Percentiles rank a stretch among this genome's conserved stretches.
Conservation (phyloP, 2,113 vertebrate species). For the Psittacula cyanocephala region DNA sequence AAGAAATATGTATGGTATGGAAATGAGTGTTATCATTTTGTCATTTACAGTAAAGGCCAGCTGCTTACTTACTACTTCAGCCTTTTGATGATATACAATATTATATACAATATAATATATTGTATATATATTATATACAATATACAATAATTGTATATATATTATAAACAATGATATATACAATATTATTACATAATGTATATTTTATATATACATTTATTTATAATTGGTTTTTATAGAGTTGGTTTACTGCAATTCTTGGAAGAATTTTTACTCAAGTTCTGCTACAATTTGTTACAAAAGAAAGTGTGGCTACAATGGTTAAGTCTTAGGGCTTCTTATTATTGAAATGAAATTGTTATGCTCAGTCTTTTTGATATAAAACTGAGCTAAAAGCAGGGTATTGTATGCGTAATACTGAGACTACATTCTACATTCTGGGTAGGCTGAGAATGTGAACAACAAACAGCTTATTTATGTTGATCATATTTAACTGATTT, state of each 20-base stretch:
- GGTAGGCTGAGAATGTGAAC: background rate
- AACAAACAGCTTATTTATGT: background rate
- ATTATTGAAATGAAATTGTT: background rate
- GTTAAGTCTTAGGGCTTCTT: background rate
- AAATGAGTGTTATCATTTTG: constrained; percentile 42
- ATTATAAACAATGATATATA: too few species aligned
- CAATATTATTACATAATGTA: background rate
- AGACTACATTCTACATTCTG: background rate
- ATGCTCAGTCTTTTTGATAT: background rate
- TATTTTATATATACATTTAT: background rate
- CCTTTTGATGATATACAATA: background rate
- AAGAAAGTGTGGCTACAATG: background rate
- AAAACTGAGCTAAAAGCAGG: background rate
- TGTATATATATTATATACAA: too few species aligned
- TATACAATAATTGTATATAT: too few species aligned
- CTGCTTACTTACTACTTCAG: constrained; percentile 11
- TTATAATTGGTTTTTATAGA: background rate
- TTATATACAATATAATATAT: too few species aligned
- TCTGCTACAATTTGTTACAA: background rate
- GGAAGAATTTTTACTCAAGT: background rate
- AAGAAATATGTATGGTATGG: background rate
- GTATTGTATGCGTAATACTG: background rate
- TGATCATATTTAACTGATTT: background rate
- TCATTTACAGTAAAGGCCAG: constrained; percentile 48
- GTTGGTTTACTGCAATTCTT: background rate